Base-by-base conservation (phyloP, 2,113 vertebrate genomes). In the Recurvirostra avosetta region DNA sequence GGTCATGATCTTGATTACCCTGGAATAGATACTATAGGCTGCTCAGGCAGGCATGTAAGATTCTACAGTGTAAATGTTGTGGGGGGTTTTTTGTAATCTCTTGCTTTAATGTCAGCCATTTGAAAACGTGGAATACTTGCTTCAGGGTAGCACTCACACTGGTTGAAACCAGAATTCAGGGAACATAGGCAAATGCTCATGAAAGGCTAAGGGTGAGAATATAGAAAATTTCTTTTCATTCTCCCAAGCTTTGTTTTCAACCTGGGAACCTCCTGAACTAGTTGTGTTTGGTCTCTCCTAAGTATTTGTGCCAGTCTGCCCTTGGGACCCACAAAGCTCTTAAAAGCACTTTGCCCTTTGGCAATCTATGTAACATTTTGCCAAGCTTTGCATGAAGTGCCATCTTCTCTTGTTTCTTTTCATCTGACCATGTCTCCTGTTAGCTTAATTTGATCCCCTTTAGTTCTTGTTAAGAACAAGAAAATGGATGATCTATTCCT, bases 201-300 rank as follows among this genome's bases (percentile, higher is more conserved):
- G 25, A 26, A 50, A 59, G 7, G 1, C 27, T 21, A 45, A 66
- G 26, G 11, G 30, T 6, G 58, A 85, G 38, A 67, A 68, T 27
- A 63, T 4, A 25, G 53, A 72, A 75, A 55, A 36, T 2, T 68
- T 23, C 3, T 58, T 26, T 20, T 67, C 3, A 2, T 55, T 88
- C 19, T 94, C 11, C 10, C 9, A 67, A 15, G 32, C 18, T 83
- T 72, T 92, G 6, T n/a, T 90, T 89, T 77, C 45, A 77, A 8
- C 30, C 13, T 17, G 52, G 19, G 18, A 58, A 32, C 38, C 59
- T 84, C 23, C 30, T 70, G 59, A 74, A 66, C 4, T 29, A 34
- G 7, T 38, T 92, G 52, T 78, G 27, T 7, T 78, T 75, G 52
- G 2, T 70, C 5, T 83, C 8, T 55, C 32, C 0, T 0, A 40